phyloP scores from a whole-genome alignment of 1,140 invertebrate genomes.

The Samia ricini region DNA sequence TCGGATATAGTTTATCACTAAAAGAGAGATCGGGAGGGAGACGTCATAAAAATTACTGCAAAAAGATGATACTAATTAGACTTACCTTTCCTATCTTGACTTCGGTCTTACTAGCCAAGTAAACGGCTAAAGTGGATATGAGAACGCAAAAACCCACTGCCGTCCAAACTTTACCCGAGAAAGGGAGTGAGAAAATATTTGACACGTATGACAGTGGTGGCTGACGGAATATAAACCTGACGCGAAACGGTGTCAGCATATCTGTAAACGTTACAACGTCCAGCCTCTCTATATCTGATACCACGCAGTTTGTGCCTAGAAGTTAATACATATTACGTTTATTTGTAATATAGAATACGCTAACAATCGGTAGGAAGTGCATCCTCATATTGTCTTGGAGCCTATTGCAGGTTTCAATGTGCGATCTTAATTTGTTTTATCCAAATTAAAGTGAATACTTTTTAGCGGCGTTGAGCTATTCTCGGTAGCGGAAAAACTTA shows the following conservation, averaged over 20 bases:
- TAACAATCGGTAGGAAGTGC: too few species aligned
- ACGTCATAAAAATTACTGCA: not conserved
- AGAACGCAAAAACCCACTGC: slow-evolving; percentile 55
- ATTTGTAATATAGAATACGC: too few species aligned
- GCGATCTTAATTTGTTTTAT: too few species aligned
- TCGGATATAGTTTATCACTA: too few species aligned
- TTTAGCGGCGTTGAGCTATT: too few species aligned
- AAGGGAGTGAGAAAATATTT: slow-evolving; percentile 81
- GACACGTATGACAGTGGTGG: slow-evolving; percentile 80
- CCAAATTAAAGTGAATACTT: too few species aligned
- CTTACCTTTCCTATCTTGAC: slow-evolving; percentile 22
- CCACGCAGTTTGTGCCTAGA: slow-evolving; percentile 48
- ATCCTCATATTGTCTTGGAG: too few species aligned
- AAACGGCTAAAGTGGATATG: slow-evolving; percentile 27
- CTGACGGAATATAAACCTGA: slow-evolving; percentile 79
- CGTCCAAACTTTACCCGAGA: slow-evolving; percentile 79
- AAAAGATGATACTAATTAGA: not conserved
- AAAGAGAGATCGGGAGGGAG: too few species aligned
- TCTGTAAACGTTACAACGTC: slow-evolving; percentile 45
- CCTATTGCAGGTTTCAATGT: too few species aligned
- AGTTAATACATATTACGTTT: not conserved
- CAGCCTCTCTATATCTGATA: slow-evolving; percentile 31
- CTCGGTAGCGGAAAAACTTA: too few species aligned
- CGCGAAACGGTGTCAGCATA: slow-evolving; percentile 37
- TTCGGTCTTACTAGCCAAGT: slow-evolving; percentile 34